A percentile compares a stretch with the other conserved stretches of the same genome.
phyloP scores from a whole-genome alignment of 2,888 invertebrate species.

The Odontothrips loti region DNA sequence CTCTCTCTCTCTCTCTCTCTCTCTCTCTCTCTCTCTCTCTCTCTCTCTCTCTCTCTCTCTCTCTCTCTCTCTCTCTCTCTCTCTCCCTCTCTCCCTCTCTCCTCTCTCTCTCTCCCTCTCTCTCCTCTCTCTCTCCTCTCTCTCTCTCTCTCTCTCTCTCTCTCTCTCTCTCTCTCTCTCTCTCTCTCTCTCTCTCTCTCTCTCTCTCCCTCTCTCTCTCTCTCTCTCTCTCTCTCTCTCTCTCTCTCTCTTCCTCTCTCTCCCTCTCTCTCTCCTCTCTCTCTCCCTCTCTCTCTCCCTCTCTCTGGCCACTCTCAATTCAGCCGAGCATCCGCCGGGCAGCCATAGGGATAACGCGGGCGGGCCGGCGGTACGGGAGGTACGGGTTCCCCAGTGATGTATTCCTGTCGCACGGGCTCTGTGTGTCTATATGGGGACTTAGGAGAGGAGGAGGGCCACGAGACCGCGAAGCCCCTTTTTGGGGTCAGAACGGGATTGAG shows the following conservation, averaged over 20 bases:
- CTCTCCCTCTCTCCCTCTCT: no score
- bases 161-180: no score
- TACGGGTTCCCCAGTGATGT: background rate
- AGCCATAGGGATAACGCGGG: background rate
- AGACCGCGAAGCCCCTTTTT: background rate
- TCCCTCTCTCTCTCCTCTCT: background rate
- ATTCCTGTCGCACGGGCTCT: constrained; percentile 14
- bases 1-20: background rate
- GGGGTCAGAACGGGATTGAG: background rate
- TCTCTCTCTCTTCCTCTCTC: background rate
- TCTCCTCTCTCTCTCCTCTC: no score
- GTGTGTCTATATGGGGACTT: constrained; percentile 2
- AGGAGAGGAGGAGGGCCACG: background rate
- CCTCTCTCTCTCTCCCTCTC: no score
- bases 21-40: no score
- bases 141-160: no score
- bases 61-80: no score
- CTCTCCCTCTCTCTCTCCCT: background rate
- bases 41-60: no score
- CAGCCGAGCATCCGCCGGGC: background rate
- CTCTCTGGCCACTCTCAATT: no score
- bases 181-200: no score
- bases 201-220: background rate
- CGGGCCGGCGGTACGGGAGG: background rate
- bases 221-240: constrained; percentile 5